Evolutionary conservation across 2,888 invertebrate genomes (phyloP).

Genomic region (Clivina fossor): DNA sequence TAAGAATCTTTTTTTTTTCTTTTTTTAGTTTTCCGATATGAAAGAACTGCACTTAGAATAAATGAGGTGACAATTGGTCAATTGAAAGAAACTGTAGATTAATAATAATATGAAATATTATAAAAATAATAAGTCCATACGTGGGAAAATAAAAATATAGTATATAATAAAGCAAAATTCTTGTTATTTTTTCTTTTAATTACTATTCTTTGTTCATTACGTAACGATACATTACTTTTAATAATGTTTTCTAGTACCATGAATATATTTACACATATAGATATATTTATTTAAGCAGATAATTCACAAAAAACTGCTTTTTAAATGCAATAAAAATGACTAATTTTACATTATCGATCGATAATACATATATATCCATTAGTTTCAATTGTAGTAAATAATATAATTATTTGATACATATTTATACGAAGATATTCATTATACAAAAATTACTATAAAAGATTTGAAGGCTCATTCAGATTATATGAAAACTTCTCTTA

Average conservation of each 20-base stretch:
- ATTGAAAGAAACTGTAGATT: slow-evolving; percentile 56
- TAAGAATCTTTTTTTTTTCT: slow-evolving; percentile 22
- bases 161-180: slow-evolving; percentile 30
- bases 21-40: slow-evolving; percentile 61
- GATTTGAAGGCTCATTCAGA: no score
- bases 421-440: slow-evolving; percentile 17
- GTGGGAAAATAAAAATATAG: slow-evolving; percentile 14
- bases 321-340: slow-evolving; percentile 30
- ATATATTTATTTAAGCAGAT: slow-evolving; percentile 23
- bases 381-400: slow-evolving; percentile 10
- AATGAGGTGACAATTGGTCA: slow-evolving; percentile 68
- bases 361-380: slow-evolving; percentile 27
- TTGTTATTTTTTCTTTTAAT: slow-evolving; percentile 26
- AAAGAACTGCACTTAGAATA: slow-evolving; percentile 75
- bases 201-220: slow-evolving; percentile 28
- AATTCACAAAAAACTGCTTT: slow-evolving; percentile 17
- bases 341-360: slow-evolving; percentile 29
- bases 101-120: slow-evolving; percentile 15
- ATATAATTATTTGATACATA: slow-evolving; percentile 5
- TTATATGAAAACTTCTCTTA: no score
- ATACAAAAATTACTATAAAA: slow-evolving; percentile 29
- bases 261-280: slow-evolving; percentile 29
- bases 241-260: slow-evolving; percentile 32
- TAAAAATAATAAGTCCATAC: slow-evolving; percentile 6
- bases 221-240: slow-evolving; percentile 30